These are phyloP conservation scores for Rhagologus leucostigma DNA, from an alignment of 2,113 vertebrate genomes.

Conservation along the genomic window DNA sequence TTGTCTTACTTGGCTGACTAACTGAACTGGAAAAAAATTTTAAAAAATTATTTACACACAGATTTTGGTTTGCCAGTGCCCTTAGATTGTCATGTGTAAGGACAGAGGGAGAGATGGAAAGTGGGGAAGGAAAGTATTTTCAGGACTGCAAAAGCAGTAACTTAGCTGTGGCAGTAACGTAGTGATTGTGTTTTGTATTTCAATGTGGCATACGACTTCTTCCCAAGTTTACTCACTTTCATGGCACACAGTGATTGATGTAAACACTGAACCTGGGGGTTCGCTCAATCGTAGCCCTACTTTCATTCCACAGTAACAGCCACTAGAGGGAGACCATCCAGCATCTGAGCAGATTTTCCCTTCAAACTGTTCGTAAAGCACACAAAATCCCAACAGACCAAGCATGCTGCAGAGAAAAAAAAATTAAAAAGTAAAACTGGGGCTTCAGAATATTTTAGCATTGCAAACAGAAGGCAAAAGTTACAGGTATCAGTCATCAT, in stretches of 20 bases:
- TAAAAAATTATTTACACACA: rapidly evolving
- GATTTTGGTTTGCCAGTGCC: background rate
- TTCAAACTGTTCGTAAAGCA: background rate
- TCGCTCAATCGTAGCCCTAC: background rate
- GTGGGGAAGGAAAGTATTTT: background rate
- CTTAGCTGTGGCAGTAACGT: background rate
- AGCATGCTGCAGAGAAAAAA: background rate
- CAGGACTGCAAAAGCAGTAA: background rate
- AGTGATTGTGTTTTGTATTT: background rate
- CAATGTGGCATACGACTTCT: background rate
- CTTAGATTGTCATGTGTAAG: background rate
- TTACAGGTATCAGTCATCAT: rapidly evolving
- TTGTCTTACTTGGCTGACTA: background rate
- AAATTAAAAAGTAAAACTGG: background rate
- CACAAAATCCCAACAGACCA: background rate
- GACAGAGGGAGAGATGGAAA: background rate
- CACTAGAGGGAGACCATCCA: slow-evolving; percentile 29
- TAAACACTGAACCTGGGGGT: background rate
- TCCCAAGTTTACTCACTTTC: background rate
- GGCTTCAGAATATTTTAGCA: background rate
- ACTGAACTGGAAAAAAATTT: background rate
- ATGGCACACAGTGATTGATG: background rate
- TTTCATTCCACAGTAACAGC: background rate
- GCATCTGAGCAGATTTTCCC: background rate
- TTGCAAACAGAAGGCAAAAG: background rate